A percentile compares a stretch with the other conserved stretches of the same genome.
phyloP scores from a whole-genome alignment of 2,797 vertebrate species.

The Syndactyla subalaris region DNA sequence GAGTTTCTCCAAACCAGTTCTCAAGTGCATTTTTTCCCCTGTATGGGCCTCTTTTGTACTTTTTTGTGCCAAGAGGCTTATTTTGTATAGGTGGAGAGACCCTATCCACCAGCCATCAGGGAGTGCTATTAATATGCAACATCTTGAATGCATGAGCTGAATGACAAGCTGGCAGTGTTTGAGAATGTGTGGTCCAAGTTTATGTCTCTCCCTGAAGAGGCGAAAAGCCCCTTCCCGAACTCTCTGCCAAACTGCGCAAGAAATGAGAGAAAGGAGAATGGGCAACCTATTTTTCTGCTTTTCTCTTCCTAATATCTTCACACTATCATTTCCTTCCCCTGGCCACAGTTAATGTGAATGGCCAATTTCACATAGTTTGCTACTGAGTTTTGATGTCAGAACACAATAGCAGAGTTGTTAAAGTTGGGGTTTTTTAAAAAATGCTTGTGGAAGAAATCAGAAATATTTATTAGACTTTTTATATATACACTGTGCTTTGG shows the following conservation, averaged over 20 bases:
- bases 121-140: slow-evolving; percentile 55
- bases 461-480: neutral
- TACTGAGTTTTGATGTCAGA: neutral
- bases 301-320: neutral
- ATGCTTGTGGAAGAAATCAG: neutral
- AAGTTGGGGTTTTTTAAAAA: neutral
- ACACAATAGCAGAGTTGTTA: neutral
- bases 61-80: slow-evolving; percentile 38
- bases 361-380: neutral
- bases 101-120: slow-evolving; percentile 48
- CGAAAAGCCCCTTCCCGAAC: slow-evolving; percentile 17
- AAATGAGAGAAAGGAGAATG: slow-evolving; percentile 15
- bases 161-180: slow-evolving; percentile 66
- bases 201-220: slow-evolving; percentile 54
- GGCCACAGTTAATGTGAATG: neutral
- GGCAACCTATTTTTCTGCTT: neutral
- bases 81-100: slow-evolving; percentile 58
- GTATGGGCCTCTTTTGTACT: slow-evolving; percentile 37
- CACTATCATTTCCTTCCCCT: neutral
- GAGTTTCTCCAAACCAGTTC: slow-evolving; percentile 56
- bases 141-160: slow-evolving; percentile 57
- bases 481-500: neutral
- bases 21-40: slow-evolving; percentile 45
- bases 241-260: slow-evolving; percentile 43
- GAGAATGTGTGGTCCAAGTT: slow-evolving; percentile 55